Evolutionary conservation across 2,888 invertebrate species (phyloP).

Genomic region (Ecdyonurus torrentis): DNA sequence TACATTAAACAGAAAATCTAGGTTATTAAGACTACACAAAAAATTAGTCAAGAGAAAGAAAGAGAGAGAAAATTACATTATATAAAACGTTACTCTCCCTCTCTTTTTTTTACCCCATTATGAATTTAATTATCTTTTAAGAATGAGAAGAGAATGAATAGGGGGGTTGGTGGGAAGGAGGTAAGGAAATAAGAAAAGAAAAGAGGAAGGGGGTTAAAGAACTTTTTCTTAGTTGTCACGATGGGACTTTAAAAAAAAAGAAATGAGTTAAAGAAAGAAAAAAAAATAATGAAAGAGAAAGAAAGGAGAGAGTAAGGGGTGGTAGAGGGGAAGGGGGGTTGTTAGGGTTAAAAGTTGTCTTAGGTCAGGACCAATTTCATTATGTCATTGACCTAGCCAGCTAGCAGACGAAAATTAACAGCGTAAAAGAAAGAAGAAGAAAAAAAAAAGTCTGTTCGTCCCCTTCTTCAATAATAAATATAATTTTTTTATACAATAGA

Average conservation of each 20-base stretch:
- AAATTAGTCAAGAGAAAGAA: no score
- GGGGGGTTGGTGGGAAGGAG: not conserved
- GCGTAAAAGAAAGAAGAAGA: not conserved
- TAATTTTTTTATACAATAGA: no score
- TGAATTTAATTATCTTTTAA: not conserved
- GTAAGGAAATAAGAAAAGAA: not conserved
- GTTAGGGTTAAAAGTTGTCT: no score
- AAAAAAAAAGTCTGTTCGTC: no score
- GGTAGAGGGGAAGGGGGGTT: no score
- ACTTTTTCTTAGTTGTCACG: not conserved
- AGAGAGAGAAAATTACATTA: no score
- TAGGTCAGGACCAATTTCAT: slow-evolving; percentile 3
- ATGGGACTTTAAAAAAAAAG: not conserved
- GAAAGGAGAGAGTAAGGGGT: not conserved
- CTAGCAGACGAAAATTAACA: no score
- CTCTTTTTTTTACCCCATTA: not conserved
- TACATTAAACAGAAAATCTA: no score
- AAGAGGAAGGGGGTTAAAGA: not conserved
- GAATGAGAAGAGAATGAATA: no score
- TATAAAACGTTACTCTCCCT: no score
- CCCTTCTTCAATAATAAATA: not conserved
- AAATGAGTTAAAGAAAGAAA: not conserved
- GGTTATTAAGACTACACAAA: no score
- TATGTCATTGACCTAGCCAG: slow-evolving; percentile 4
- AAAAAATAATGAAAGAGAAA: no score